Evolutionary conservation across 2,113 vertebrate genomes (phyloP).

Genomic region (Pogona vitticeps): DNA sequence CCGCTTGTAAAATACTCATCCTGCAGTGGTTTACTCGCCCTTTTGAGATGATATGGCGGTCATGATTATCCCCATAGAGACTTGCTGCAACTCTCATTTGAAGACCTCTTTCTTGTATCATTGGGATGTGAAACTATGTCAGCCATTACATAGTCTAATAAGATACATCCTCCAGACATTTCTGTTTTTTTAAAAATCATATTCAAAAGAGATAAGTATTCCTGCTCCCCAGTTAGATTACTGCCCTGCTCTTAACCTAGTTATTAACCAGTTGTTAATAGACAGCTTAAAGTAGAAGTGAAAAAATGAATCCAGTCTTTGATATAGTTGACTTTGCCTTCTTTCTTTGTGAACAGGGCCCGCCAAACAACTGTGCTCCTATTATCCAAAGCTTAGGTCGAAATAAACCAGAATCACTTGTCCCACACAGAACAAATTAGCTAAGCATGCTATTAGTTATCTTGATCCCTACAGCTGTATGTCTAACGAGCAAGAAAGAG

Average conservation of each 20-base stretch:
- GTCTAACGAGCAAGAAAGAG: not conserved
- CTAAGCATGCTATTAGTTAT: not conserved
- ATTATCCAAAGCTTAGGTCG: not conserved
- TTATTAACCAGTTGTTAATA: slow-evolving; percentile 57
- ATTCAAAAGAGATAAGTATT: slow-evolving; percentile 31
- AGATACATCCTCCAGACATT: slow-evolving; percentile 25
- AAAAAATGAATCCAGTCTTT: slow-evolving; percentile 46
- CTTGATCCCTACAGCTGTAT: not conserved
- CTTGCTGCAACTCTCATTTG: not conserved
- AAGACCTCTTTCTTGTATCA: not conserved
- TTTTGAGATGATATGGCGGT: too few relatives aligned
- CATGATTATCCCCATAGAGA: not conserved
- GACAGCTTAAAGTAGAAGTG: slow-evolving; percentile 51
- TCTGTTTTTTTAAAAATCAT: slow-evolving; percentile 22
- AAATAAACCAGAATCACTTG: not conserved
- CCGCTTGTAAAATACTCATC: too few relatives aligned
- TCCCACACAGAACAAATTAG: not conserved
- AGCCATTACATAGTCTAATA: slow-evolving; percentile 10
- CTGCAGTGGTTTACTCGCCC: not conserved
- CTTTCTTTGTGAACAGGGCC: slow-evolving; percentile 33
- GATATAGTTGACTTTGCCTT: slow-evolving; percentile 34
- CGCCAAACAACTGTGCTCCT: not conserved
- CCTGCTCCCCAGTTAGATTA: slow-evolving; percentile 44
- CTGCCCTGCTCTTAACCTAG: slow-evolving; percentile 57
- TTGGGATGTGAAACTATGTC: slow-evolving; percentile 18